Conservation (phyloP, 2,797 vertebrate species). For the Myripristis jacobus region DNA sequence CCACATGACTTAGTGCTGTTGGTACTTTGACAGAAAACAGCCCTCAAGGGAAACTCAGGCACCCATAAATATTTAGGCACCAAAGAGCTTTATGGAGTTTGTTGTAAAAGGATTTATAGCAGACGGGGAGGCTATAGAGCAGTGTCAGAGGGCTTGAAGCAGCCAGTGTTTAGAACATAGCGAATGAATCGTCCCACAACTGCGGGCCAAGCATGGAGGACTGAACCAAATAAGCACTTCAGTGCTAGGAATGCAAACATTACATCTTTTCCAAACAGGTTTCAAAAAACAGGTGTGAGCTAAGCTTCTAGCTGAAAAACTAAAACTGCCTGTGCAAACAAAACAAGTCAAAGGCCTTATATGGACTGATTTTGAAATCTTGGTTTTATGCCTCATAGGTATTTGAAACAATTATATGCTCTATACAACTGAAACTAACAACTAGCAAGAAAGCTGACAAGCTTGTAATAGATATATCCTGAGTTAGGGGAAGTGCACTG, state of each 20-base stretch:
- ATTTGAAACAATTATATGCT: constrained; percentile 38
- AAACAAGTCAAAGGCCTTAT: constrained; percentile 70
- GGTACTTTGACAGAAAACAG: constrained; percentile 83
- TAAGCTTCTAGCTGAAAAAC: constrained; percentile 42
- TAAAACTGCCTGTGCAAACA: constrained; percentile 68
- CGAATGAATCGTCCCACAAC: constrained; percentile 72
- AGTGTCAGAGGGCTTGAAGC: constrained; percentile 70
- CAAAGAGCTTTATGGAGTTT: constrained; percentile 87
- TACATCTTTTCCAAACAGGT: constrained; percentile 70
- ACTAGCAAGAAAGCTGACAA: background rate
- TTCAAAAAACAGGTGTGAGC: constrained; percentile 82
- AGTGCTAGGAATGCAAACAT: constrained; percentile 77
- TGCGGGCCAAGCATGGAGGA: constrained; percentile 66
- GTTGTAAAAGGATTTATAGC: constrained; percentile 87
- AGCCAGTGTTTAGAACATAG: constrained; percentile 74
- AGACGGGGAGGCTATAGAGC: constrained; percentile 77
- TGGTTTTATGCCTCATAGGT: constrained; percentile 11
- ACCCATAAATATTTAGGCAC: constrained; percentile 88
- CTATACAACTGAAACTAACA: constrained; percentile 35
- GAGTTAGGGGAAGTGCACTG: background rate
- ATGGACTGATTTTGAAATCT: constrained; percentile 58
- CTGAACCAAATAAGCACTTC: constrained; percentile 82
- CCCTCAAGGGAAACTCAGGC: constrained; percentile 82
- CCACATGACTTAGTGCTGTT: constrained; percentile 80
- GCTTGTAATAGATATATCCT: constrained; percentile 19